Base-by-base conservation (phyloP, 1,140 invertebrate genomes). In the Onthophagus taurus region DNA sequence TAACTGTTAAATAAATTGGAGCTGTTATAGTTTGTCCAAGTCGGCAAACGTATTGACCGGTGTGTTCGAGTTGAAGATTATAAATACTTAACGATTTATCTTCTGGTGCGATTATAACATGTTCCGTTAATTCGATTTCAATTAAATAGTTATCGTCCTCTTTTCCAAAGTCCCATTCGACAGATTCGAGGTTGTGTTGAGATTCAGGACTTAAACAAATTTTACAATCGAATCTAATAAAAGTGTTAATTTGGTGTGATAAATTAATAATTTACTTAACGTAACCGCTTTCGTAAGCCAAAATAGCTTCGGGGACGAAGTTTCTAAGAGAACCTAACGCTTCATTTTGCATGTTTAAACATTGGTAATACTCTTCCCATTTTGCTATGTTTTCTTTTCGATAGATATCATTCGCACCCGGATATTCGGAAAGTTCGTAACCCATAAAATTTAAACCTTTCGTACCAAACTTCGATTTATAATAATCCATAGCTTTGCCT, bases 301-400 rank as follows among this genome's bases (percentile, higher is more conserved):
- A 50, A 8, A 71, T 38, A 0, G 66, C 65, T 49, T 56, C 57
- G 0, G 70, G 71, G 33, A 54, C 58, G 3, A 57, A 48, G 5
- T 58, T 59, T 19, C 47, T 60, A 38, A 64, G 48, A 6, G 43
- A 13, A 23, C 58, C 59, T 5, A 62, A 48, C 48, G 54, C 47
- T 5, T 48, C 48, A 19, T 62, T 51, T 55, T 60, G 55, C 14
- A 55, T 38, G 37, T 54, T 51, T 29, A 74, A 55, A 54, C 72
- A 74, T 7, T 60, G 29, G 33, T 74, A 73, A 58, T 74, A 74
- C n/a, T 63, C 53, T 14, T 66, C 21, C 72, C 72, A 74, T 45
- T 66, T 61, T 13, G 63, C 45, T 44, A 45, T 50, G 39, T 72
- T 61, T 39, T 64, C 54, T 29, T 63, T 37, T 47, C 55, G 37